Percentiles rank a stretch among this genome's conserved stretches.
Conservation (phyloP, 2,113 vertebrate genomes). For the Brachirus orientalis region DNA sequence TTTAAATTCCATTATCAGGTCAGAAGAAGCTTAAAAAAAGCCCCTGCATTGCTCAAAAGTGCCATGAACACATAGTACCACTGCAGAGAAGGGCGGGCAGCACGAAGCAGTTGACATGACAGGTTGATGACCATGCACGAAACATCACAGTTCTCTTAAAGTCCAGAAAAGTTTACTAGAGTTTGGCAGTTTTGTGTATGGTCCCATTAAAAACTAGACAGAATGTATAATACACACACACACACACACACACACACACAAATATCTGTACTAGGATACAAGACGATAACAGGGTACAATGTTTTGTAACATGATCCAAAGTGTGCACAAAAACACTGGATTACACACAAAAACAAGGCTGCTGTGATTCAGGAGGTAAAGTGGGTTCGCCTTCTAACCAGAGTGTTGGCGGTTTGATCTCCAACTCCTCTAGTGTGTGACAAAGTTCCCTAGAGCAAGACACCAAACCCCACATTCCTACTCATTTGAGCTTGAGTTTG, state of each 20-base stretch:
- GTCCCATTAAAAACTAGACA: conserved; percentile 12
- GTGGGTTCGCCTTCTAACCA: no score
- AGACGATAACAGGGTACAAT: background rate
- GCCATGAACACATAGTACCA: conserved; percentile 8
- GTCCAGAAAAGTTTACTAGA: conserved; percentile 43
- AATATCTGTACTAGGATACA: background rate
- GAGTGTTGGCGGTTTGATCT: no score
- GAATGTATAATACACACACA: background rate
- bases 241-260: no score
- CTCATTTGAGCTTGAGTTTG: no score
- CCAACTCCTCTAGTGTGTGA: no score
- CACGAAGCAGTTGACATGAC: conserved; percentile 42
- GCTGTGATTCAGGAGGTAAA: no score
- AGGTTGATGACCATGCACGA: conserved; percentile 53
- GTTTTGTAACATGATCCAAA: background rate
- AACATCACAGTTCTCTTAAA: conserved; percentile 26
- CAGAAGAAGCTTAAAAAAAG: no score
- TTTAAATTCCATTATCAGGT: conserved; percentile 2
- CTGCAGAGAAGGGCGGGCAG: conserved; percentile 16
- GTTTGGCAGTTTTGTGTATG: conserved; percentile 30
- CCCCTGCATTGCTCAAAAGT: background rate
- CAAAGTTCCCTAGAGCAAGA: no score
- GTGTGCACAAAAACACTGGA: background rate
- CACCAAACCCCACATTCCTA: no score
- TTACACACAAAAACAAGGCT: background rate